phyloP scores from a whole-genome alignment of 2,888 invertebrate genomes.

The Corbicula japonica region DNA sequence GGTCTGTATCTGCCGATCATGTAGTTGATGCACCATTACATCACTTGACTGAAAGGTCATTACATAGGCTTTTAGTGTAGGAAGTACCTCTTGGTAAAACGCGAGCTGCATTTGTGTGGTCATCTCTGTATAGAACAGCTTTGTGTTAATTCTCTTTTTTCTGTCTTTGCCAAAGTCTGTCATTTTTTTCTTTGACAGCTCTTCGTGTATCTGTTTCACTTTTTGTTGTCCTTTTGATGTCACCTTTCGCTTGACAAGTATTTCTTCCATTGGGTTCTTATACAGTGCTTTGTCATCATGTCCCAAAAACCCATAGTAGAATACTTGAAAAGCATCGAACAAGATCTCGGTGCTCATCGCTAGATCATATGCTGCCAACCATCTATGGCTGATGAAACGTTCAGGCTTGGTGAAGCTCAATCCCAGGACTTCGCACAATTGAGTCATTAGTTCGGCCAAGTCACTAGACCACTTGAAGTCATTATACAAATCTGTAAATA shows the following conservation, averaged over 20 bases:
- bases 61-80: slow-evolving; percentile 34
- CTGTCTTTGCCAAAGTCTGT: slow-evolving; percentile 16
- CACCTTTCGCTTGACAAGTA: neutral
- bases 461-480: slow-evolving; percentile 67
- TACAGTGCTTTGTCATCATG: neutral
- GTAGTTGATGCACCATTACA: neutral
- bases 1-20: neutral
- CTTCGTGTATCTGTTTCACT: slow-evolving; percentile 1
- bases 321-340: slow-evolving; percentile 28
- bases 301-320: slow-evolving; percentile 23
- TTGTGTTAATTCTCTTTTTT: slow-evolving; percentile 3
- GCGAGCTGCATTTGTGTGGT: neutral
- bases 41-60: neutral
- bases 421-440: slow-evolving; percentile 48
- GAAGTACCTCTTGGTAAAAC: slow-evolving; percentile 21
- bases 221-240: neutral
- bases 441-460: slow-evolving; percentile 36
- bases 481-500: slow-evolving; percentile 49
- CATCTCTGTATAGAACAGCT: slow-evolving; percentile 1
- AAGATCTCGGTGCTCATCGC: slow-evolving; percentile 22
- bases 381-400: slow-evolving; percentile 52
- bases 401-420: slow-evolving; percentile 56
- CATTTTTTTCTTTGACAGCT: slow-evolving; percentile 18
- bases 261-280: neutral
- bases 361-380: slow-evolving; percentile 52